Evolutionary conservation across 2,113 vertebrate genomes (phyloP).

Genomic region (Chaetodon auriga): DNA sequence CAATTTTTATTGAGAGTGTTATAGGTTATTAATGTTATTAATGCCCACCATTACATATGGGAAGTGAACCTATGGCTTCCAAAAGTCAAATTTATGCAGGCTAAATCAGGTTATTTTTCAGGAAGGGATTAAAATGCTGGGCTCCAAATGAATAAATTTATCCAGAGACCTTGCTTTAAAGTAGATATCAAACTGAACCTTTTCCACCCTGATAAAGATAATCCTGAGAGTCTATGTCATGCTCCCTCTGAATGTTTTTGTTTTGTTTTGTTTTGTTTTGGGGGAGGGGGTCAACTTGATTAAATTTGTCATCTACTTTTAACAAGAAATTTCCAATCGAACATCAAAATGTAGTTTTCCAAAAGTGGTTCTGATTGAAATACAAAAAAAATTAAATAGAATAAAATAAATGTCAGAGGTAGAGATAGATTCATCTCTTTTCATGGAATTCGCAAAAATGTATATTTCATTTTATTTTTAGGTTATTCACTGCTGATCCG

Average conservation of each 20-base stretch:
- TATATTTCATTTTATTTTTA: background rate
- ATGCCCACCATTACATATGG: background rate
- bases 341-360: conserved; percentile 1
- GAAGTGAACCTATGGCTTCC: background rate
- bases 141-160: background rate
- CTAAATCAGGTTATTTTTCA: background rate
- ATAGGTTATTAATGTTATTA: background rate
- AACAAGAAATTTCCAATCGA: background rate
- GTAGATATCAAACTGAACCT: conserved; percentile 17
- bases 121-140: conserved; percentile 16
- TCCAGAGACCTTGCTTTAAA: conserved; percentile 8
- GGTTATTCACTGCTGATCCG: background rate
- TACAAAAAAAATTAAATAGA: too few species aligned
- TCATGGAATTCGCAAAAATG: too few species aligned
- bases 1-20: background rate
- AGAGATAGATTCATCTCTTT: too few species aligned
- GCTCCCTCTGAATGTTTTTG: conserved; percentile 5
- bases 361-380: background rate
- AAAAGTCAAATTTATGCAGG: background rate
- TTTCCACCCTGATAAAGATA: background rate
- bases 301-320: background rate
- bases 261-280: background rate
- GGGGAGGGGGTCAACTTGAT: background rate
- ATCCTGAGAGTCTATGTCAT: conserved; percentile 21
- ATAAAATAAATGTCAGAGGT: too few species aligned